A percentile compares a stretch with the other conserved stretches of the same genome.
Evolutionary conservation across 2,888 invertebrate genomes (phyloP).

Genomic region (Timema podura): DNA sequence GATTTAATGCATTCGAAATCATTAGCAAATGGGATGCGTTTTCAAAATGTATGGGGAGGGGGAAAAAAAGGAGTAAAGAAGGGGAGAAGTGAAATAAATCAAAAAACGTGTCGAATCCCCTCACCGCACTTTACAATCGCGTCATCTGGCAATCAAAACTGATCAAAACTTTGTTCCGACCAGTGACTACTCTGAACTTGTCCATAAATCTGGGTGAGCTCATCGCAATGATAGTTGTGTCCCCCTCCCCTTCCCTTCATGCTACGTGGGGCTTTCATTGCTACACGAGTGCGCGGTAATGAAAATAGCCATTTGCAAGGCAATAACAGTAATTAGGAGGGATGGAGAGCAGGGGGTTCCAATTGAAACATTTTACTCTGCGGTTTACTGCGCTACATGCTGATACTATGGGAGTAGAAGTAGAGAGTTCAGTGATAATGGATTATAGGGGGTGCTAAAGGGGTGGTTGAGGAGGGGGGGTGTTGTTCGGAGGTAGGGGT

Average conservation of each 20-base stretch:
- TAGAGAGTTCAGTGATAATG: too few relatives aligned
- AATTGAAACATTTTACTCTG: conserved; percentile 15
- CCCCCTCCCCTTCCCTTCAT: conserved; percentile 33
- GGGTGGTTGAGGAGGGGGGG: too few relatives aligned
- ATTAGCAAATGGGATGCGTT: too few relatives aligned
- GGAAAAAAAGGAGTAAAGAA: too few relatives aligned
- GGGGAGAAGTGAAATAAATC: too few relatives aligned
- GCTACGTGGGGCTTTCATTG: conserved; percentile 7
- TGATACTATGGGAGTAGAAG: too few relatives aligned
- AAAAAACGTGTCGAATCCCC: too few relatives aligned
- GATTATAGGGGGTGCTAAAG: too few relatives aligned
- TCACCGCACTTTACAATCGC: too few relatives aligned
- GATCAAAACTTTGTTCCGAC: conserved; percentile 10
- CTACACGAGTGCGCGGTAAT: conserved; percentile 18
- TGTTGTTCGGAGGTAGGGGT: too few relatives aligned
- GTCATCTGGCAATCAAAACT: not conserved
- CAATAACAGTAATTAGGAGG: conserved; percentile 27
- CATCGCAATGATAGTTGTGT: conserved; percentile 22
- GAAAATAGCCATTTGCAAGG: conserved; percentile 29
- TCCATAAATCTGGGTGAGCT: conserved; percentile 24
- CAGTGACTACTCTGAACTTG: not conserved
- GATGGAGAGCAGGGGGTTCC: not conserved
- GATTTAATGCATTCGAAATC: too few relatives aligned
- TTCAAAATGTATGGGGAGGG: too few relatives aligned
- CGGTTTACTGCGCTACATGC: not conserved